phyloP scores from a whole-genome alignment of 1,140 invertebrate species.

The Drosophila subpulchrella region DNA sequence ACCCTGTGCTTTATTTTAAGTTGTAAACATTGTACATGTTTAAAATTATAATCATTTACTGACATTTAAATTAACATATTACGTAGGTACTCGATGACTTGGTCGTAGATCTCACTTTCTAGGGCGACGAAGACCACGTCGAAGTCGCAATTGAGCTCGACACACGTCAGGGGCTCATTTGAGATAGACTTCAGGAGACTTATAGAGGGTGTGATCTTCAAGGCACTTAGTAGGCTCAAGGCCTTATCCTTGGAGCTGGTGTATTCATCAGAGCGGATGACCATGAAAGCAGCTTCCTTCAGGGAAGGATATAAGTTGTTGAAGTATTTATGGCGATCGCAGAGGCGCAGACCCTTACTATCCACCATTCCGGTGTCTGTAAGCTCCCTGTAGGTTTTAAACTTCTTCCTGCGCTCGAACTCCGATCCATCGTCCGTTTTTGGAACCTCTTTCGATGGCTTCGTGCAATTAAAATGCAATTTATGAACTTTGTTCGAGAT shows the following conservation, averaged over 20 bases:
- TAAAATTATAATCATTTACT: no score
- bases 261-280: conserved; percentile 21
- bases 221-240: conserved; percentile 28
- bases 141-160: conserved; percentile 66
- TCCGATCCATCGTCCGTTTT: conserved; percentile 30
- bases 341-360: conserved; percentile 27
- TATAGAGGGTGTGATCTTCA: conserved; percentile 50
- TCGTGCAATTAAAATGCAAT: not conserved
- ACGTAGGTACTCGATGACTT: conserved; percentile 36
- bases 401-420: conserved; percentile 58
- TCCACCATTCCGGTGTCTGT: conserved; percentile 51
- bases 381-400: conserved; percentile 73
- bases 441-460: not conserved
- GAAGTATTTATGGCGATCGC: conserved; percentile 78
- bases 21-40: no score
- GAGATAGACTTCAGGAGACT: conserved; percentile 3
- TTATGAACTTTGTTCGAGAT: conserved; percentile 33
- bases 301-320: conserved; percentile 57
- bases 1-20: no score
- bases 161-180: conserved; percentile 33
- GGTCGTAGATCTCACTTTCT: conserved; percentile 50
- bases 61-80: not conserved
- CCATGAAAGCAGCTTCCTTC: conserved; percentile 46
- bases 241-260: conserved; percentile 9
- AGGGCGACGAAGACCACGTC: conserved; percentile 58